These are phyloP conservation scores for Chrysochloris asiatica DNA, from an alignment of 2,113 vertebrate genomes.

Conservation along the genomic window DNA sequence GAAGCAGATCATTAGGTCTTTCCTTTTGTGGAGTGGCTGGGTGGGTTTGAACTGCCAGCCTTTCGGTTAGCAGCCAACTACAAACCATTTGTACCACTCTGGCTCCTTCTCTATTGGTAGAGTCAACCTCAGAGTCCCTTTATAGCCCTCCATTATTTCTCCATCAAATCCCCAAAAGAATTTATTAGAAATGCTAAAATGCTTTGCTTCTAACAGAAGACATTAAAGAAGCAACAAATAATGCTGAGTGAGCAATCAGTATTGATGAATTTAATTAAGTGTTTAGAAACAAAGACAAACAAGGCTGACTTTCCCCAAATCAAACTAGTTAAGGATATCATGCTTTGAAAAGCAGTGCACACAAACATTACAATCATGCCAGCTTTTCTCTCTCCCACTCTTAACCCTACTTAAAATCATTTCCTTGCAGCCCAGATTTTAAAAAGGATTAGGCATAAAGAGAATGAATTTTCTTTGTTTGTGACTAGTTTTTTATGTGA, in stretches of 20 bases:
- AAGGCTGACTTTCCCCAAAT: background rate
- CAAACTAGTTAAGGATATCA: constrained; percentile 42
- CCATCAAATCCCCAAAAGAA: background rate
- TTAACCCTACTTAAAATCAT: constrained; percentile 41
- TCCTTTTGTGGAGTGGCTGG: background rate
- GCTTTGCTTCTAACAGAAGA: background rate
- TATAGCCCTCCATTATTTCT: background rate
- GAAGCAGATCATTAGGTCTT: background rate
- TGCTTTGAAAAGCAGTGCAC: constrained; percentile 52
- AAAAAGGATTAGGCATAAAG: constrained; percentile 70
- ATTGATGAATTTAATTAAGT: background rate
- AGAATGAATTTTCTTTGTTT: constrained; percentile 44
- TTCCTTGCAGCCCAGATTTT: constrained; percentile 65
- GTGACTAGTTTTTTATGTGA: constrained; percentile 54
- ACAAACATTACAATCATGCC: background rate
- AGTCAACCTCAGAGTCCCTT: background rate
- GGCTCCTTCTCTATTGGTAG: background rate
- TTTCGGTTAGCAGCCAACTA: background rate
- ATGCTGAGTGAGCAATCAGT: background rate
- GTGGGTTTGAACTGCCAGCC: background rate
- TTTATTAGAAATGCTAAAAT: background rate
- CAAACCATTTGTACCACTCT: background rate
- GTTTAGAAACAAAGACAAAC: background rate
- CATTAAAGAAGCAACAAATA: constrained; percentile 1
- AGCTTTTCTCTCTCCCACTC: constrained; percentile 11